Percentiles rank a stretch among this genome's conserved stretches.
phyloP scores from a whole-genome alignment of 1,140 invertebrate genomes.

The Coenobita brevimanus region DNA sequence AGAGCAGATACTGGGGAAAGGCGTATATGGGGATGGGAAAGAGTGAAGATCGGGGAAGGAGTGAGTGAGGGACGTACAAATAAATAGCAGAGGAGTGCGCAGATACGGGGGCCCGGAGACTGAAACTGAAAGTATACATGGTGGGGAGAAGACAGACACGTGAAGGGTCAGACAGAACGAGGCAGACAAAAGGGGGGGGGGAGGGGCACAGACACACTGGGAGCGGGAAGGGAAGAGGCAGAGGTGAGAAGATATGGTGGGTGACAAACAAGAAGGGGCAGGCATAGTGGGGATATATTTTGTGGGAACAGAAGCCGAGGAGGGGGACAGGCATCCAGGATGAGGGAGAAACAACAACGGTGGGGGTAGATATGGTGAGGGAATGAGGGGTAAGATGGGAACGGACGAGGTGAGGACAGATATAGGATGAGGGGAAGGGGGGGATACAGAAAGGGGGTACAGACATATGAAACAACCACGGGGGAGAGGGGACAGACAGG shows the following conservation, averaged over 20 bases:
- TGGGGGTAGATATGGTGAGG: background rate
- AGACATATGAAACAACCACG: too few relatives aligned
- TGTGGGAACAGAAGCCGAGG: background rate
- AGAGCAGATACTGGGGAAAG: background rate
- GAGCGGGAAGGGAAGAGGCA: too few relatives aligned
- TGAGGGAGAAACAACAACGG: too few relatives aligned
- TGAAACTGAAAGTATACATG: background rate
- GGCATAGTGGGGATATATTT: background rate
- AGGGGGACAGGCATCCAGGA: too few relatives aligned
- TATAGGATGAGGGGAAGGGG: background rate
- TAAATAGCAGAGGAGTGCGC: background rate
- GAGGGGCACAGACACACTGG: too few relatives aligned
- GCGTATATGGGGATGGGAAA: background rate
- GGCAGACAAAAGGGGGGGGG: too few relatives aligned
- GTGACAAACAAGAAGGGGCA: background rate
- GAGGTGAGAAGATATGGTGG: too few relatives aligned
- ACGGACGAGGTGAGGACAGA: background rate
- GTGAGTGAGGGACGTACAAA: background rate
- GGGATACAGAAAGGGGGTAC: background rate
- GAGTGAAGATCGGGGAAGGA: background rate
- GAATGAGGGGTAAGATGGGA: background rate
- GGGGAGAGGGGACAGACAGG: too few relatives aligned
- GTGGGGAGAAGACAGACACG: background rate
- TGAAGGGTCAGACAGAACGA: background rate
- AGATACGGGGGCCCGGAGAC: background rate